Evolutionary conservation across 1,140 invertebrate species (phyloP), one percentile per base, ranked within the genome.

Genomic region (Phymastichus coffea): DNA sequence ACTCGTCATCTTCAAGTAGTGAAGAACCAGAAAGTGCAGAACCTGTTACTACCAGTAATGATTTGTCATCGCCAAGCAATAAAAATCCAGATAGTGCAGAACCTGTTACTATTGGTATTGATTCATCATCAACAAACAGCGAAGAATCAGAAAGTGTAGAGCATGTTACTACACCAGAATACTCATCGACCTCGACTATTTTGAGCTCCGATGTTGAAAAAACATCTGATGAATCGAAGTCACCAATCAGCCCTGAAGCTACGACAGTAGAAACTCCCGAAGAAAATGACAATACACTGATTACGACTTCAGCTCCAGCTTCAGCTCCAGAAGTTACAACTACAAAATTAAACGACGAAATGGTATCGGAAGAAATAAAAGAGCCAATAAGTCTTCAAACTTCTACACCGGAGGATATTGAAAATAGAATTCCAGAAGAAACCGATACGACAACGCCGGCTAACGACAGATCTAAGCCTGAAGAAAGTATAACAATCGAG

Each of bases 241-340:
- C 47, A 9, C 25, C 33, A 12, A 52, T 25, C 4, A 30, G n/a
- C n/a, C 7, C 46, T 8, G 25, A 56, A 22, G 12, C 33, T 20
- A 20, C 40, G 0, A 30, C 57, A 8, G 20, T 38, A 22, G 35
- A n/a, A 52, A 23, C 6, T 44, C 1, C 56, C 44, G 6, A 59
- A 60, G 10, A 64, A 25, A 25, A 8, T 9, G 23, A 57, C 26
- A 28, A 35, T 2, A 8, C 46, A n/a, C 66, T 63, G 19, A 63
- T 62, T 8, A 8, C 33, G 8, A 43, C 56, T 8, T 23, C 61
- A 4, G 19, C 37, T 12, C 48, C n/a, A 8, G n/a, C n/a, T 38
- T 4, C 6, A 19, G 25, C 2, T 8, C 9, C 30, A 10, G 54
- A 55, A 55, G 15, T 1, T 44, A 9, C 25, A 41, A 22, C 41